Percentiles rank a stretch among this genome's conserved stretches.
These are phyloP conservation scores for Frankliniella intonsa DNA, from an alignment of 2,888 invertebrate genomes.

Conservation along the genomic window DNA sequence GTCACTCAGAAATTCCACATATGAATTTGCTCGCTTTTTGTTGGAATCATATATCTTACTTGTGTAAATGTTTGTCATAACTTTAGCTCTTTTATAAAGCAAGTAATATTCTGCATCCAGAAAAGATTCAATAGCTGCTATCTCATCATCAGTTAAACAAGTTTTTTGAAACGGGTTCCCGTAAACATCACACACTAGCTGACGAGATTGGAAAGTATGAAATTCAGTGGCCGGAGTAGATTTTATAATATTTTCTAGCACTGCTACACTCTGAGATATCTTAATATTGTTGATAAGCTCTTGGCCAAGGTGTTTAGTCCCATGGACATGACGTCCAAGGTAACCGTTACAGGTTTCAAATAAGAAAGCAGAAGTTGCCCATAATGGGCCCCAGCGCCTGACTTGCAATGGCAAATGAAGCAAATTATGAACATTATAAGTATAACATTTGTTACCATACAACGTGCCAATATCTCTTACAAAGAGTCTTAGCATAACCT, in stretches of 20 bases:
- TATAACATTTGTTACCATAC: constrained; percentile 36
- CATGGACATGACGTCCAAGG: constrained; percentile 37
- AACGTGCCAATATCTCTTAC: constrained; percentile 35
- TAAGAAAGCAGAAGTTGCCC: constrained; percentile 38
- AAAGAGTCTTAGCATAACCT: constrained; percentile 36
- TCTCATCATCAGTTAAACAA: neutral
- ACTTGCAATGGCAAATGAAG: constrained; percentile 37
- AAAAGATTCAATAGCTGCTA: neutral
- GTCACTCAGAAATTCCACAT: neutral
- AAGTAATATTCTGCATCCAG: neutral
- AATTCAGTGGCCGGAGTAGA: constrained; percentile 22
- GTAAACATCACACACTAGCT: neutral
- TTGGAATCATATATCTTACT: neutral
- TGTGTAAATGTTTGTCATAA: neutral
- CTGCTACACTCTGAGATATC: constrained; percentile 36
- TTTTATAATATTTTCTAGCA: constrained; percentile 32
- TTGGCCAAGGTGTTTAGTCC: constrained; percentile 36
- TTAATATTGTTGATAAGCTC: constrained; percentile 37
- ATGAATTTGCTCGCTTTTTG: neutral
- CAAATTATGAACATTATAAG: constrained; percentile 39
- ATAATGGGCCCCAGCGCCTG: constrained; percentile 39
- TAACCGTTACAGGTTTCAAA: constrained; percentile 39
- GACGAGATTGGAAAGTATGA: neutral
- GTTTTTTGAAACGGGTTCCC: neutral
- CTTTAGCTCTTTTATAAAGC: neutral